These are phyloP conservation scores for Potamarius usumacintae DNA, from an alignment of 2,113 vertebrate species.

Conservation along the genomic window DNA sequence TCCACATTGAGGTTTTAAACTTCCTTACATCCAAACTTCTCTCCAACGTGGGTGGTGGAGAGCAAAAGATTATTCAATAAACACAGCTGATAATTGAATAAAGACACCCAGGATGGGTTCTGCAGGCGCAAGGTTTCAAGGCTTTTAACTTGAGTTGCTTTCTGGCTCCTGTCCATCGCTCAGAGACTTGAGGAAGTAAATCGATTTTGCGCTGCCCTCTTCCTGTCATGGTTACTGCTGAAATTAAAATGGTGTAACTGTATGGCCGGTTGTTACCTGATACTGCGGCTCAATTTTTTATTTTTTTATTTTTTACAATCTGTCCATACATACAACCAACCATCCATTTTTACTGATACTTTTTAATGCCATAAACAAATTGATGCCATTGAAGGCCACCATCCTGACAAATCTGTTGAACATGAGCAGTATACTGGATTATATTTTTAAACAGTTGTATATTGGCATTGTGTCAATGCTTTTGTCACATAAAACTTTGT, in stretches of 20 bases:
- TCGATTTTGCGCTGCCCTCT: conserved; percentile 27
- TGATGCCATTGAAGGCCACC: neutral
- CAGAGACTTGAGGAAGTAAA: conserved; percentile 8
- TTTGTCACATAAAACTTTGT: neutral
- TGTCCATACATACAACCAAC: no score
- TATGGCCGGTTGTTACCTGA: neutral
- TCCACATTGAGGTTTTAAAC: neutral
- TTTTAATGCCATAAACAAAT: neutral
- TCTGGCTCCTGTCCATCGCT: conserved; percentile 5
- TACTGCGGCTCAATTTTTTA: neutral
- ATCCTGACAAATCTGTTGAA: neutral
- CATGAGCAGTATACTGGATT: neutral
- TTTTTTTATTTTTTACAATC: neutral
- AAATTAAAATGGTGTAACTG: conserved; percentile 33
- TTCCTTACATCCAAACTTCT: conserved; percentile 17
- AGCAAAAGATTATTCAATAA: conserved; percentile 26
- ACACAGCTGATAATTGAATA: conserved; percentile 13
- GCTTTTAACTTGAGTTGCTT: conserved; percentile 36
- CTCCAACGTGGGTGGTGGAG: neutral
- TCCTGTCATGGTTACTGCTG: conserved; percentile 29
- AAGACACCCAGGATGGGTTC: conserved; percentile 18
- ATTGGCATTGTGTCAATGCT: neutral
- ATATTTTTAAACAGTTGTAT: neutral
- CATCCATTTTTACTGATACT: neutral
- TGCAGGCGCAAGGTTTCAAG: conserved; percentile 6